These are phyloP conservation scores for Tholera decimalis DNA, from an alignment of 2,888 invertebrate genomes.

Conservation along the genomic window DNA sequence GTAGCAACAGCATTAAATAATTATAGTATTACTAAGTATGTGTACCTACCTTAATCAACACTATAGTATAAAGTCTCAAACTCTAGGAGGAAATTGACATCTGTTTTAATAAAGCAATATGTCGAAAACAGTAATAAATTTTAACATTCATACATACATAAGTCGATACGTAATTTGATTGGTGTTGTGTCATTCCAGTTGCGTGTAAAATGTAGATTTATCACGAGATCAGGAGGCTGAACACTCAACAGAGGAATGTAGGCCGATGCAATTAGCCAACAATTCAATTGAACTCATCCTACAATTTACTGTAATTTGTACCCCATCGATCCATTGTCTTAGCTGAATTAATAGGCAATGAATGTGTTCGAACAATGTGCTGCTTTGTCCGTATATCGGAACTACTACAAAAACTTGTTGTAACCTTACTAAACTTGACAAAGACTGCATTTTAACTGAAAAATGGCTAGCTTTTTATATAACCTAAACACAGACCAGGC, in stretches of 20 bases:
- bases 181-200: slow-evolving; percentile 27
- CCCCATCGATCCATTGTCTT: slow-evolving; percentile 47
- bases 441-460: slow-evolving; percentile 1
- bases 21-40: no score
- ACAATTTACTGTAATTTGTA: slow-evolving; percentile 47
- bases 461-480: not conserved
- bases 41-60: not conserved
- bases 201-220: slow-evolving; percentile 34
- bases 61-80: not conserved
- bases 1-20: not conserved
- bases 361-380: slow-evolving; percentile 28
- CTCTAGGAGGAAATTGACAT: not conserved
- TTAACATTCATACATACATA: slow-evolving; percentile 4
- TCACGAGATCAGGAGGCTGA: slow-evolving; percentile 21
- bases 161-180: slow-evolving; percentile 24
- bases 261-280: slow-evolving; percentile 54
- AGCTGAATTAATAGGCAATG: slow-evolving; percentile 26
- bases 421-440: not conserved
- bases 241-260: slow-evolving; percentile 41
- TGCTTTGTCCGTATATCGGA: slow-evolving; percentile 8
- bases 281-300: slow-evolving; percentile 58
- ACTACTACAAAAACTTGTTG: slow-evolving; percentile 17
- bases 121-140: not conserved
- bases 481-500: no score
- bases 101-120: not conserved